phyloP scores from a whole-genome alignment of 2,113 vertebrate species.

The Tapirus terrestris region DNA sequence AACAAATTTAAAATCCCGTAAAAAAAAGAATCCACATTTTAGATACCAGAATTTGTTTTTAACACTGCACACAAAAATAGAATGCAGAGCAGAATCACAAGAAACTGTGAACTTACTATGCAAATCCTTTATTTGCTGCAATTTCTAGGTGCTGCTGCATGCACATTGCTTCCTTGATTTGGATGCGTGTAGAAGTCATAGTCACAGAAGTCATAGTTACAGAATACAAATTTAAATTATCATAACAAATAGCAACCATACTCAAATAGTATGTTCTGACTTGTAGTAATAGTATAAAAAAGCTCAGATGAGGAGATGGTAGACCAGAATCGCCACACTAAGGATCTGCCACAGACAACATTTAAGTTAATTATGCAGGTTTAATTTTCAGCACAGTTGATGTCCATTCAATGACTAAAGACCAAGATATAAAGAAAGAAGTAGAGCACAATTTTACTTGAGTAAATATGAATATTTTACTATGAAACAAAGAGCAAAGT shows the following conservation, averaged over 20 bases:
- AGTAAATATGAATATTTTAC: neutral
- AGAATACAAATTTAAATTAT: neutral
- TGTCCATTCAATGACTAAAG: neutral
- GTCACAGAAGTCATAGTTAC: neutral
- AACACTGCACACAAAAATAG: neutral
- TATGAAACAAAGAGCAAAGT: neutral
- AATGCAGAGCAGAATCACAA: neutral
- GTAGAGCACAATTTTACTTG: neutral
- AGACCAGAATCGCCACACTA: neutral
- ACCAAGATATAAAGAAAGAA: neutral
- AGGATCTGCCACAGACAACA: neutral
- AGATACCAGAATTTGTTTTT: neutral
- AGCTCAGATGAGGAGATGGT: neutral
- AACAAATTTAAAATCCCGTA: neutral
- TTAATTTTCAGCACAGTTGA: neutral
- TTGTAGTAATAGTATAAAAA: neutral
- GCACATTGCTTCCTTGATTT: neutral
- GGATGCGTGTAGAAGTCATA: neutral
- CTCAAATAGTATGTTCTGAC: neutral
- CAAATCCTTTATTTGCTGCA: neutral
- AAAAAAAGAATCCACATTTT: neutral
- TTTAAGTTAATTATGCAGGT: neutral
- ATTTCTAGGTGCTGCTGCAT: neutral
- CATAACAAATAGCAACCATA: neutral
- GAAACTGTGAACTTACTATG: neutral